Base-by-base conservation (phyloP, 2,888 invertebrate species). In the Troides aeacus region DNA sequence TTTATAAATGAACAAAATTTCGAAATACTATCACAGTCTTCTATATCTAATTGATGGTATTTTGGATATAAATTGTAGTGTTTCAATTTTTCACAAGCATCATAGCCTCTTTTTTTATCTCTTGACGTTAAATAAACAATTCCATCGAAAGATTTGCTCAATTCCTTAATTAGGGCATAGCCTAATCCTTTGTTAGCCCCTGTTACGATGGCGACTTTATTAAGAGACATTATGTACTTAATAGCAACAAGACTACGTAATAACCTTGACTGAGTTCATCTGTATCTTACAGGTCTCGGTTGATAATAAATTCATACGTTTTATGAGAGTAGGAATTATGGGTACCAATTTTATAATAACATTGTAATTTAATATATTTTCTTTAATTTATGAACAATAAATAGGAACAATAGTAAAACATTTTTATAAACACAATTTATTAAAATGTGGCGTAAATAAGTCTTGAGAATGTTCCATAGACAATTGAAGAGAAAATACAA, bases 101-200 rank as follows among this genome's bases (percentile, higher is more conserved):
- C 86, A 73, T 82, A 75, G 0, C 96, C 96, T 76, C 94, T 88
- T 2, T 76, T 73, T 70, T 82, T 78, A 81, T 95, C 93, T 76
- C 96, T 88, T 0, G 96, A 93, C 64, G 96, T 96, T 62, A 97
- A 84, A 81, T 95, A 96, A 2, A 97, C 95, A 70, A 87, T 89
- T 2, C 95, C 96, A 73, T 94, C 81, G 78, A 93, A 96, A 80
- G 94, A 90, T 74, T 94, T 84, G 79, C 95, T 95, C 2, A 96
- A 85, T 0, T 91, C 93, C 84, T 94, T 94, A 0, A 95, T 95
- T 74, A 95, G 94, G 1, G 93, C 94, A 77, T 90, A 94, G 7
- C 96, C 96, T 63, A 96, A 94, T 0, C 96, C 96, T 85, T 96
- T 96, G 81, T 96, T 96, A 8, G 93, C 90, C n/a, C 96, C 96